A percentile compares a stretch with the other conserved stretches of the same genome.
Conservation (phyloP, 2,113 vertebrate species). For the Plecturocebus donacophilus region DNA sequence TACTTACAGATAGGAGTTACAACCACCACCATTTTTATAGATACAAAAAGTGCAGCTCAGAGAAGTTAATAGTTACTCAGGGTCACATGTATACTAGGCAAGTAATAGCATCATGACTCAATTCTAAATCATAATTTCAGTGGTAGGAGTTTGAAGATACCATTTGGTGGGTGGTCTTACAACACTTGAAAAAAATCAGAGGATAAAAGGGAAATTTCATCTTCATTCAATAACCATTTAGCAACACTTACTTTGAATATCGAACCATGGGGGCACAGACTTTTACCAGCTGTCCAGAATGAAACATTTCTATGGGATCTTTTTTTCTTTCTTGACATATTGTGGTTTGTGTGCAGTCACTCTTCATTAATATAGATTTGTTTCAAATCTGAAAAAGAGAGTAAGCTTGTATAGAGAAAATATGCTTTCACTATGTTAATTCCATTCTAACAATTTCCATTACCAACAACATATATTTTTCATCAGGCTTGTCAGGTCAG, state of each 20-base stretch:
- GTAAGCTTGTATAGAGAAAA: conserved; percentile 43
- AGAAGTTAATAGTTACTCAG: not conserved
- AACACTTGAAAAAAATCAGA: not conserved
- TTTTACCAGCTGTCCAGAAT: conserved; percentile 90
- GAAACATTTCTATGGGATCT: conserved; percentile 91
- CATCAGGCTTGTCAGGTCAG: not conserved
- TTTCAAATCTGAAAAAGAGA: conserved; percentile 72
- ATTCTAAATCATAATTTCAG: not conserved
- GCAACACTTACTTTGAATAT: conserved; percentile 95
- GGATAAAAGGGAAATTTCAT: conserved; percentile 10
- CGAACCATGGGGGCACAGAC: conserved; percentile 98
- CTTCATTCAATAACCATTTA: conserved; percentile 5
- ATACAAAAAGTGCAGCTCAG: not conserved
- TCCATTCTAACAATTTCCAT: conserved; percentile 11
- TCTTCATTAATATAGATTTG: conserved; percentile 65
- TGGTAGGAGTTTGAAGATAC: not conserved
- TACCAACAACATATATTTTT: not conserved
- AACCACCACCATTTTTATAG: not conserved
- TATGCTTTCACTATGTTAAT: not conserved
- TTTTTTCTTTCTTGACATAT: conserved; percentile 76
- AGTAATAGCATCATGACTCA: not conserved
- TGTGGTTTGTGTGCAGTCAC: conserved; percentile 56
- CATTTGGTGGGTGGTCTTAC: not conserved
- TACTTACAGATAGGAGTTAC: not conserved
- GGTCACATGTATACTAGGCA: not conserved